These are phyloP conservation scores for Ophraella communa DNA, from an alignment of 2,888 invertebrate genomes.

Conservation along the genomic window DNA sequence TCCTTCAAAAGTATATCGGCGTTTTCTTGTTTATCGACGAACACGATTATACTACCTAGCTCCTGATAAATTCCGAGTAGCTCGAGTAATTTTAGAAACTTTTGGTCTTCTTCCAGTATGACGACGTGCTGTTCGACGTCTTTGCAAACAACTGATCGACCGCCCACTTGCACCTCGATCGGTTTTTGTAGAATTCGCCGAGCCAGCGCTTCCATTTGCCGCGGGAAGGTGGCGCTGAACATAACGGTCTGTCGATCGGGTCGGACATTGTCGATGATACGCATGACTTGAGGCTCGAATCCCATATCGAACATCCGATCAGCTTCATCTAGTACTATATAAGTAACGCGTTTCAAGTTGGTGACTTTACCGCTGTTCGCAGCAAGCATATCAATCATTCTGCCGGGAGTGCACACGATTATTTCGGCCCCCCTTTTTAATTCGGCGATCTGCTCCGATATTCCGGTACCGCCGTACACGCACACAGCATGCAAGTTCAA, in stretches of 20 bases:
- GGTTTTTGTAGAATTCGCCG: conserved; percentile 92
- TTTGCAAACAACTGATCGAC: conserved; percentile 95
- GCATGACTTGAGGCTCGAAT: conserved; percentile 96
- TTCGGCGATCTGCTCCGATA: conserved; percentile 92
- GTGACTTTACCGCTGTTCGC: conserved; percentile 98
- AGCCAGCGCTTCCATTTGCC: conserved; percentile 98
- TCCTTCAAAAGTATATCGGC: conserved; percentile 93
- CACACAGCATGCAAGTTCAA: conserved; percentile 88
- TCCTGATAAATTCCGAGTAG: conserved; percentile 94
- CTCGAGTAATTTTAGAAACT: conserved; percentile 96
- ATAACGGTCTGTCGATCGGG: conserved; percentile 98
- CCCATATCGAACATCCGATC: conserved; percentile 99
- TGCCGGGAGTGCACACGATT: conserved; percentile 97
- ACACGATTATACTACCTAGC: conserved; percentile 92
- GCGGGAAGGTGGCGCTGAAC: conserved; percentile 98
- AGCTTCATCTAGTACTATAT: conserved; percentile 97
- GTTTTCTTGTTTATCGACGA: conserved; percentile 98
- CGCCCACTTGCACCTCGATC: conserved; percentile 92
- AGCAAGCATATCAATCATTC: conserved; percentile 99
- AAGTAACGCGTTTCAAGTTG: conserved; percentile 94
- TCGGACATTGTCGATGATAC: conserved; percentile 95
- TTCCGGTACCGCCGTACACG: conserved; percentile 98
- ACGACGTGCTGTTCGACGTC: conserved; percentile 97
- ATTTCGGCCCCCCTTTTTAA: conserved; percentile 94
- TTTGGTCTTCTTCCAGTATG: conserved; percentile 93